A percentile compares a stretch with the other conserved stretches of the same genome.
Conservation (phyloP, 2,797 vertebrate species). For the Karalla daura region DNA sequence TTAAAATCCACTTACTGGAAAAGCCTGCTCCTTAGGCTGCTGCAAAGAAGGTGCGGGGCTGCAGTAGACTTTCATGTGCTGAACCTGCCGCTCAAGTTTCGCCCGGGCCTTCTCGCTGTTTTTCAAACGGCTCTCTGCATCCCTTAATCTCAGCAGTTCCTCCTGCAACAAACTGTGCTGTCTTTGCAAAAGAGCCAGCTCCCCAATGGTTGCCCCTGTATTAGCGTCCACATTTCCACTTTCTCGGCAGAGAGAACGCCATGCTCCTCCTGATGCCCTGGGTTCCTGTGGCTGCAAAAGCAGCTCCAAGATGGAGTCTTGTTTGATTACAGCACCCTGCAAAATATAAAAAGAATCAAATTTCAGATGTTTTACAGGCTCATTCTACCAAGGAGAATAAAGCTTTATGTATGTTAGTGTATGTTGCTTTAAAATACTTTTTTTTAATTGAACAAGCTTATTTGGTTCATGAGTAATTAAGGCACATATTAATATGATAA, state of each 20-base stretch:
- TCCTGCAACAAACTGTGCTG: constrained; percentile 89
- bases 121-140: constrained; percentile 80
- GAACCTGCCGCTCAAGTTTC: constrained; percentile 85
- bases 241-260: constrained; percentile 82
- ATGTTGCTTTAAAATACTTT: no score
- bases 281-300: constrained; percentile 72
- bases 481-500: no score
- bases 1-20: constrained; percentile 26
- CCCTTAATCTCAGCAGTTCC: constrained; percentile 85
- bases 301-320: constrained; percentile 88
- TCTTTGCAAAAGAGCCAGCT: constrained; percentile 86
- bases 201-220: constrained; percentile 78
- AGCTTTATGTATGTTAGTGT: no score
- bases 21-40: constrained; percentile 6
- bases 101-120: constrained; percentile 86
- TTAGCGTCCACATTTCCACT: constrained; percentile 47
- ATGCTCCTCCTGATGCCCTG: constrained; percentile 42
- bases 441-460: no score
- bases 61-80: constrained; percentile 79
- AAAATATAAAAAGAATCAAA: background rate
- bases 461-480: no score
- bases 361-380: background rate
- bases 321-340: constrained; percentile 87
- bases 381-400: no score
- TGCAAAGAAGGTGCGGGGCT: constrained; percentile 22